Evolutionary conservation across 2,888 invertebrate genomes (phyloP), one percentile per base, ranked within the genome.

Genomic region (Bellardia bayeri): DNA sequence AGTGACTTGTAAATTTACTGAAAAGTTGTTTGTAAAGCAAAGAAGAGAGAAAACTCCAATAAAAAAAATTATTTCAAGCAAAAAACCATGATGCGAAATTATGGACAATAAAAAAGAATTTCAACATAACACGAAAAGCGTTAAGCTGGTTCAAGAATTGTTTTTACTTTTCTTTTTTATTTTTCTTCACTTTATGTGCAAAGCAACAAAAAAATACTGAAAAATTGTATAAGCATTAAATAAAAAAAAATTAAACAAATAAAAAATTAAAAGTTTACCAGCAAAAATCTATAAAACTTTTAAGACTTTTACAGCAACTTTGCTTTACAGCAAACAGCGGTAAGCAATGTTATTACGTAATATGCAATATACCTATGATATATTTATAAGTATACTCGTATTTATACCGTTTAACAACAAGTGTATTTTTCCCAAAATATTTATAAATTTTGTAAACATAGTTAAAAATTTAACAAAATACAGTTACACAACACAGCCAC

Each of bases 231-330:
- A 33, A 42, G 49, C 40, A 40, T 51, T 40, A 23, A 63, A 9
- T 16, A 42, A 42, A 42, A 0, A 16, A 45, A 42, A 45, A 3
- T 54, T 45, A 78, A 78, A 23, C 7, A 61, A 63, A 33, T 37
- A 42, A 66, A 66, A 56, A 54, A 30, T 49, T 11, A 23, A 3
- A 80, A 80, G 40, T 71, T 63, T 64, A 37, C 13, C 37, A 66
- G 23, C 23, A 37, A 74, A 58, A 66, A 74, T 66, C 37, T 33
- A 49, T 66, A 66, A 74, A 82, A 82, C 56, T 74, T 82, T 81
- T 74, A 58, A 80, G 51, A 80, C 63, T 71, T 80, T 37, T 7
- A 30, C 9, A 9, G 6, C 9, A 56, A 49, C 14, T 58, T 74
- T 45, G 42, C 14, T 56, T 9, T 9, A n/a, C 9, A 8, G 7